Conservation (phyloP, 92 coral and sea anemone genomes). For the Porites lobata region DNA sequence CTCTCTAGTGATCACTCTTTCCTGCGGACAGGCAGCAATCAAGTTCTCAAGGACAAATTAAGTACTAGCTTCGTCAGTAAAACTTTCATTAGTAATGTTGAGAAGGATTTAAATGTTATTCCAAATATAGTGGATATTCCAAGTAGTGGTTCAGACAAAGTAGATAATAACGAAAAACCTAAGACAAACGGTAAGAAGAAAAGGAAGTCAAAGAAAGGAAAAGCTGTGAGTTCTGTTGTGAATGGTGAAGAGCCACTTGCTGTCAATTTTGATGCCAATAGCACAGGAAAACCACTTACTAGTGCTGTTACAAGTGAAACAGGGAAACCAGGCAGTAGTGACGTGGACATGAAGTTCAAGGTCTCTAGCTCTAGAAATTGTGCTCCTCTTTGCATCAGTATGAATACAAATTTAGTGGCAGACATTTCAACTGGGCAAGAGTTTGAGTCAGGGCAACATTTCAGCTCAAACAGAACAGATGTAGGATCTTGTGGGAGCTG, state of each 20-base stretch:
- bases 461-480: neutral
- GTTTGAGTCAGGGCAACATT: neutral
- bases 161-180: neutral
- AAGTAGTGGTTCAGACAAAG: neutral
- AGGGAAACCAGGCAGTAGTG: neutral
- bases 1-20: constrained; percentile 68
- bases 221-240: neutral
- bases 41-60: constrained; percentile 52
- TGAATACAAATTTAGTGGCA: constrained; percentile 58
- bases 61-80: neutral
- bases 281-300: neutral
- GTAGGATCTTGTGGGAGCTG: constrained; percentile 17
- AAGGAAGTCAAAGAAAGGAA: constrained; percentile 68
- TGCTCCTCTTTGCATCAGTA: constrained; percentile 45
- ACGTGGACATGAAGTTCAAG: constrained; percentile 44
- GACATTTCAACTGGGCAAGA: constrained; percentile 60
- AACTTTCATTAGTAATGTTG: constrained; percentile 22
- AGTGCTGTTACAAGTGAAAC: neutral
- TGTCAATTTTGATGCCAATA: neutral
- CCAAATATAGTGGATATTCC: constrained; percentile 12
- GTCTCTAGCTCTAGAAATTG: constrained; percentile 37
- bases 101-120: constrained; percentile 25
- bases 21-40: constrained; percentile 28
- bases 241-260: neutral
- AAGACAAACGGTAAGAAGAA: constrained; percentile 54